Evolutionary conservation across 2,888 invertebrate genomes (phyloP).

Genomic region (Catotricha subobsoleta): DNA sequence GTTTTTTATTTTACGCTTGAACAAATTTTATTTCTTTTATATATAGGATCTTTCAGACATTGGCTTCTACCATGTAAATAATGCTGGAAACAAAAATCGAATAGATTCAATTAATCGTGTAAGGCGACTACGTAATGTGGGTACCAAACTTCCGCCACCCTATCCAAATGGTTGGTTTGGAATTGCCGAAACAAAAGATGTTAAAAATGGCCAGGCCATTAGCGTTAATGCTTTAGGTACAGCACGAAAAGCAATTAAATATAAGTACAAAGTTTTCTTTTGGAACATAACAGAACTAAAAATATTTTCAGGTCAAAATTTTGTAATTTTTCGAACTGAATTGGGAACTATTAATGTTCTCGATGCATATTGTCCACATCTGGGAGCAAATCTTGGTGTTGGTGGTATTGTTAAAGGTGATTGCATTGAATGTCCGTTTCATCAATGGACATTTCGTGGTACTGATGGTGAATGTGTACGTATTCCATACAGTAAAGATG

Average conservation of each 20-base stretch:
- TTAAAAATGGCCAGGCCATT: slow-evolving; percentile 37
- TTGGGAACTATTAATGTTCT: slow-evolving; percentile 46
- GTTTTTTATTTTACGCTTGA: no score
- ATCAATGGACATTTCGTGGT: slow-evolving; percentile 67
- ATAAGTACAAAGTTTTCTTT: background rate
- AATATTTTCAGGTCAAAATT: slow-evolving; percentile 39
- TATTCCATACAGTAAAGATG: slow-evolving; percentile 51
- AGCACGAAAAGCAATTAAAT: no score
- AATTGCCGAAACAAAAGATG: slow-evolving; percentile 45
- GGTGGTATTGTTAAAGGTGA: slow-evolving; percentile 61
- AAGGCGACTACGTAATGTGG: slow-evolving; percentile 37
- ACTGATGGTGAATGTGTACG: slow-evolving; percentile 50
- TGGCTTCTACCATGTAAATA: slow-evolving; percentile 29
- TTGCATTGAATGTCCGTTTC: slow-evolving; percentile 78
- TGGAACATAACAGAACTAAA: background rate
- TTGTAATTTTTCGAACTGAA: slow-evolving; percentile 50
- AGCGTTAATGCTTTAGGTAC: slow-evolving; percentile 52
- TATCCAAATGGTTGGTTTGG: slow-evolving; percentile 85
- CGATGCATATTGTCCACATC: slow-evolving; percentile 78
- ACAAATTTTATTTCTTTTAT: no score
- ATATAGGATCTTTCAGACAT: slow-evolving; percentile 32
- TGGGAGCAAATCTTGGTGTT: slow-evolving; percentile 21
- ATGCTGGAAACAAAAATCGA: slow-evolving; percentile 20
- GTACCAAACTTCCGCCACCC: slow-evolving; percentile 78
- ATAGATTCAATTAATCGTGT: slow-evolving; percentile 31